Base-by-base conservation (phyloP, 2,797 vertebrate species). In the Luscinia megarhynchos region DNA sequence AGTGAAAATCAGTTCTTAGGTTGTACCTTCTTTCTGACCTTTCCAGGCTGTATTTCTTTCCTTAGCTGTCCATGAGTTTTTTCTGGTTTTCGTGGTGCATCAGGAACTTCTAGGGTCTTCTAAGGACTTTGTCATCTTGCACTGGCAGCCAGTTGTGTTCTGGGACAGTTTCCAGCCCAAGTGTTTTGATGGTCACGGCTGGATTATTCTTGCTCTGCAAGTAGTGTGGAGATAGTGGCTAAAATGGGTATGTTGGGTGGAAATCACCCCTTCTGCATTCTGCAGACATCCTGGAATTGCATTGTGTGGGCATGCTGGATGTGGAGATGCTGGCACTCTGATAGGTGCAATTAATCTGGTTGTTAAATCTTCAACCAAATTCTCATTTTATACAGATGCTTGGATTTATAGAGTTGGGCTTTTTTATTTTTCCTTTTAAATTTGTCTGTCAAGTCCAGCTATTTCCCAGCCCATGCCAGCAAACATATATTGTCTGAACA, bases 271-370 rank as follows among this genome's bases (percentile, higher is more conserved):
- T 77, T 50, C 29, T 58, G 11, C 6, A 1, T 32, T 36, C 61
- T 18, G 6, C 5, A 6, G 48, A 24, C 38, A 32, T 53, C 9
- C 20, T 40, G 41, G 38, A 26, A 27, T 77, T 18, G 10, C 2
- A 0, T 2, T 76, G 20, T 27, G 4, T 51, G 36, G 66, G 43
- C 16, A 8, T 0, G 1, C 9, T 29, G 45, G 27, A 5, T 2
- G 0, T 36, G 15, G 43, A 54, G 54, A 9, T 81, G 32, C 9
- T 87, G 55, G 54, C 58, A 40, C 32, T 27, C 11, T 26, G 43
- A 30, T 59, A 32, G 61, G 13, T 70, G 23, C 80, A 58, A 54
- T 43, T 75, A 21, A 46, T 22, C 4, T 34, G 29, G 23, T 55
- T 26, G 26, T 50, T 55, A 48, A 68, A 29, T 77, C 36, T 70